A percentile compares a stretch with the other conserved stretches of the same genome.
Conservation (phyloP, 2,888 invertebrate species). For the Morpho achilles region DNA sequence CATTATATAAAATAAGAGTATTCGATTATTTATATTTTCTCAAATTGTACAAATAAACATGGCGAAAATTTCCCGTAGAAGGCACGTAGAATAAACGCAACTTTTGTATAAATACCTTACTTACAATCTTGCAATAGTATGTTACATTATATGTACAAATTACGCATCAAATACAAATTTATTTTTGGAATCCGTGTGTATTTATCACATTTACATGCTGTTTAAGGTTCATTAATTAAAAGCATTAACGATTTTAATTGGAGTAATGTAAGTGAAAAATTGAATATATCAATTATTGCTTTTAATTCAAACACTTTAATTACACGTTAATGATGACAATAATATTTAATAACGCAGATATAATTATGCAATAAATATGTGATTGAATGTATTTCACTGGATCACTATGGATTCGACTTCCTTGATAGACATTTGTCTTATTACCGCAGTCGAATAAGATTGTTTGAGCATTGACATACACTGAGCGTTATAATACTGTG, state of each 20-base stretch:
- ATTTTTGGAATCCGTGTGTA: conserved; percentile 44
- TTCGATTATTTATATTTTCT: neutral
- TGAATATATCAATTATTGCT: conserved; percentile 9
- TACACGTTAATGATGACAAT: conserved; percentile 11
- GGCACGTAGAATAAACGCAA: conserved; percentile 39
- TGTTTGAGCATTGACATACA: conserved; percentile 15
- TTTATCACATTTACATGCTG: conserved; percentile 47
- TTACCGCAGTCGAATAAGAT: conserved; percentile 15
- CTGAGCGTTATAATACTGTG: conserved; percentile 23
- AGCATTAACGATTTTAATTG: conserved; percentile 30
- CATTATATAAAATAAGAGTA: too few species aligned
- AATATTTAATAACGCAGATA: conserved; percentile 15
- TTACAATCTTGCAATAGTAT: conserved; percentile 44
- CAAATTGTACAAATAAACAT: neutral
- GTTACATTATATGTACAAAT: conserved; percentile 68
- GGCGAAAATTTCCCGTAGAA: conserved; percentile 42
- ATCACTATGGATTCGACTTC: conserved; percentile 10
- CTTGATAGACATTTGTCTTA: conserved; percentile 3
- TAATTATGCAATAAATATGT: conserved; percentile 1
- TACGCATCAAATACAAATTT: conserved; percentile 38
- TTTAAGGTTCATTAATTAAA: conserved; percentile 38
- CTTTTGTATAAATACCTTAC: conserved; percentile 52
- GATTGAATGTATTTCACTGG: conserved; percentile 2
- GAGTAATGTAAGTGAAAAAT: conserved; percentile 3
- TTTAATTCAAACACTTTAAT: conserved; percentile 15